These are phyloP conservation scores for Drosophila auraria DNA, from an alignment of 1,140 invertebrate species.

Conservation along the genomic window DNA sequence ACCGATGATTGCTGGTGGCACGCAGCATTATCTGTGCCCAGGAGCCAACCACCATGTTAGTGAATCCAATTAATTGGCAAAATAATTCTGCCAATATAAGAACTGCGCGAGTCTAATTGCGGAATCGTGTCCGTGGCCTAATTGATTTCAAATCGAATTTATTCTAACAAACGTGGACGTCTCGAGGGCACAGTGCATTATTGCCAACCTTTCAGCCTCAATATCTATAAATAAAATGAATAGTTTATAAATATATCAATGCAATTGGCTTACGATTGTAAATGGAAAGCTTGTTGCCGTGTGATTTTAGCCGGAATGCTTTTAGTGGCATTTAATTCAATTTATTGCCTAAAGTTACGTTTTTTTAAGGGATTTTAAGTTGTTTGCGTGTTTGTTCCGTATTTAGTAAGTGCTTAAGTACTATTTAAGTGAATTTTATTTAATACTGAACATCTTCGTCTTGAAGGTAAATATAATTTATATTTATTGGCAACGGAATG, in stretches of 20 bases:
- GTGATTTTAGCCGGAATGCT: not conserved
- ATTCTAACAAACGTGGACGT: constrained; percentile 10
- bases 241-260: not conserved
- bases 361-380: no score
- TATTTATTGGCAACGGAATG: constrained; percentile 3
- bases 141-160: constrained; percentile 17
- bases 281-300: not conserved
- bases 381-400: no score
- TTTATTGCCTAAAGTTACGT: not conserved
- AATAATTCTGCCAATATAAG: constrained; percentile 2
- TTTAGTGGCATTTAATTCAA: not conserved
- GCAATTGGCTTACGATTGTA: not conserved
- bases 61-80: constrained; percentile 31
- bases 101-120: constrained; percentile 16
- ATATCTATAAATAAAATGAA: not conserved
- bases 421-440: not conserved
- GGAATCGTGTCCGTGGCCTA: constrained; percentile 19
- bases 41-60: constrained; percentile 5
- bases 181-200: constrained; percentile 16
- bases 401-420: no score
- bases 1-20: constrained; percentile 7
- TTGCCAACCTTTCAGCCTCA: not conserved
- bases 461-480: not conserved
- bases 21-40: constrained; percentile 2
- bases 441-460: not conserved